Evolutionary conservation across 1,140 invertebrate genomes (phyloP).

Genomic region (Phthorimaea operculella): DNA sequence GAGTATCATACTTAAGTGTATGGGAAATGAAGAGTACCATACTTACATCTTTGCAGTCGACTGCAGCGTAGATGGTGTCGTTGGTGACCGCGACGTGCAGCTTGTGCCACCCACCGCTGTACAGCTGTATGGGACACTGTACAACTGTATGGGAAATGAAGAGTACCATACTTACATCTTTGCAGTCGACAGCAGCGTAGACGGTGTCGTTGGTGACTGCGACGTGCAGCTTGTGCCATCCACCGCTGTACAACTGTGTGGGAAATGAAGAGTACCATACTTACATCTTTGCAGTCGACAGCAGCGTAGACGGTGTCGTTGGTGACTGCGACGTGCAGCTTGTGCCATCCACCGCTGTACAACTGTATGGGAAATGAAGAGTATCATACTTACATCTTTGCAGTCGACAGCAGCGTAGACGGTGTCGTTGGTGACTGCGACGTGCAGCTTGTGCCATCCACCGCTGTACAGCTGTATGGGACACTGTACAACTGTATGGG

Average conservation of each 20-base stretch:
- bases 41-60: slow-evolving; percentile 73
- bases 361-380: too few species aligned
- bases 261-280: too few species aligned
- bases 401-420: slow-evolving; percentile 81
- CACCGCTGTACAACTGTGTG: slow-evolving; percentile 77
- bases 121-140: slow-evolving; percentile 72
- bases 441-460: slow-evolving; percentile 85
- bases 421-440: slow-evolving; percentile 75
- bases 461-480: slow-evolving; percentile 76
- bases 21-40: too few species aligned
- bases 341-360: slow-evolving; percentile 83
- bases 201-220: slow-evolving; percentile 76
- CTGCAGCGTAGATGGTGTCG: slow-evolving; percentile 74
- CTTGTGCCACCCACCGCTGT: slow-evolving; percentile 84
- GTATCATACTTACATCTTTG: slow-evolving; percentile 50
- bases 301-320: slow-evolving; percentile 75
- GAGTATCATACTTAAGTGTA: too few species aligned
- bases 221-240: slow-evolving; percentile 86
- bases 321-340: slow-evolving; percentile 80
- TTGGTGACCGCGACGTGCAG: slow-evolving; percentile 79
- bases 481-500: too few species aligned
- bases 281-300: slow-evolving; percentile 74
- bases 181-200: slow-evolving; percentile 79
- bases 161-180: slow-evolving; percentile 49
- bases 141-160: too few species aligned